These are phyloP conservation scores for Galagoides demidoff DNA, from an alignment of 2,797 vertebrate genomes.

Conservation along the genomic window DNA sequence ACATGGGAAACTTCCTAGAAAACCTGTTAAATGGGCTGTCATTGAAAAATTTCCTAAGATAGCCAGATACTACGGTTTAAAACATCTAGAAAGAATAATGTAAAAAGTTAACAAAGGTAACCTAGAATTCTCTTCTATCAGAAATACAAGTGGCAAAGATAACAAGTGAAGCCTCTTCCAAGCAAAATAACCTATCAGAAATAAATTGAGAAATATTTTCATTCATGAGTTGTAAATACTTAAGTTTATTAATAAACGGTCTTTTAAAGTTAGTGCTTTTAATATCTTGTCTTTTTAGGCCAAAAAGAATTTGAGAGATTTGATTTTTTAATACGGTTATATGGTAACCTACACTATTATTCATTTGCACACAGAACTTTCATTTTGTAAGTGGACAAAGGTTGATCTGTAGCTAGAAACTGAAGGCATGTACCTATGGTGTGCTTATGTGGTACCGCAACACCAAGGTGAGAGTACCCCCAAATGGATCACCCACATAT, in stretches of 20 bases:
- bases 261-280: constrained; percentile 63
- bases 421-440: too few species aligned
- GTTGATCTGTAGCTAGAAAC: not conserved
- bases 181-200: constrained; percentile 10
- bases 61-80: not conserved
- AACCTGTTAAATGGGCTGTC: not conserved
- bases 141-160: not conserved
- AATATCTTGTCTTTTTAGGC: constrained; percentile 45
- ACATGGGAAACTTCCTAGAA: not conserved
- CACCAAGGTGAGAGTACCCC: not conserved
- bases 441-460: not conserved
- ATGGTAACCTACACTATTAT: not conserved
- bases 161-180: constrained; percentile 8
- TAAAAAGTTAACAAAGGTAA: not conserved
- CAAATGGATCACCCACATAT: not conserved
- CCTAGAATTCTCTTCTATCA: not conserved
- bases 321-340: not conserved
- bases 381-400: not conserved
- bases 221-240: constrained; percentile 71
- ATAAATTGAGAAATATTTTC: constrained; percentile 48
- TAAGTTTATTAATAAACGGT: constrained; percentile 85
- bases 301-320: not conserved
- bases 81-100: not conserved
- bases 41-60: not conserved
- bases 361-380: not conserved